Percentiles rank a stretch among this genome's conserved stretches.
These are phyloP conservation scores for Motacilla alba DNA, from an alignment of 2,113 vertebrate genomes.

Conservation along the genomic window DNA sequence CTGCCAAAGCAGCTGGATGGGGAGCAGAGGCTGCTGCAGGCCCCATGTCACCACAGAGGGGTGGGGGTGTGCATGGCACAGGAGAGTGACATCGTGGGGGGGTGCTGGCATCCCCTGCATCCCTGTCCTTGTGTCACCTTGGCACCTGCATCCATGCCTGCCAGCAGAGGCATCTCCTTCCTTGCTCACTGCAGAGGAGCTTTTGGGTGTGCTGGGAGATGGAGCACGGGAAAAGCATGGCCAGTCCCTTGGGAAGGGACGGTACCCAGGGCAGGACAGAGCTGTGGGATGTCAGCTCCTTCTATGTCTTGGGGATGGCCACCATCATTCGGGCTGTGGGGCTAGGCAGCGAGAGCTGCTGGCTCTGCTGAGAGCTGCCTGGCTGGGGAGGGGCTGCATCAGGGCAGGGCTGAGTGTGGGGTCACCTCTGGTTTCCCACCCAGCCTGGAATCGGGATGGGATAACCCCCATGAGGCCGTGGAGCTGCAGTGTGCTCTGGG, in stretches of 20 bases:
- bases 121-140: not conserved
- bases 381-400: not conserved
- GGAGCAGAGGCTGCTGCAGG: not conserved
- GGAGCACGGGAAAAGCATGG: rapidly evolving
- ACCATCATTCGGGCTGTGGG: rapidly evolving
- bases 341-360: not conserved
- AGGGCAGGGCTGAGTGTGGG: not conserved
- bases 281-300: rapidly evolving
- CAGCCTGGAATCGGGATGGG: rapidly evolving
- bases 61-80: rapidly evolving
- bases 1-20: not conserved
- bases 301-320: rapidly evolving
- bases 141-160: not conserved
- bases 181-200: not conserved
- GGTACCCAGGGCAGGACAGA: not conserved
- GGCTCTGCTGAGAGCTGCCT: not conserved
- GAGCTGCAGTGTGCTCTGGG: not conserved
- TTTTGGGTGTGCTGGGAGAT: not conserved
- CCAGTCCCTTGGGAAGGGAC: not conserved
- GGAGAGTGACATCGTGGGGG: not conserved
- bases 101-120: not conserved
- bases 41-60: not conserved
- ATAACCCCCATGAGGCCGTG: rapidly evolving
- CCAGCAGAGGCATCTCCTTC: not conserved
- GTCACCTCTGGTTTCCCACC: not conserved